Conservation (phyloP, 2,797 vertebrate genomes). For the Hyperoplus immaculatus region DNA sequence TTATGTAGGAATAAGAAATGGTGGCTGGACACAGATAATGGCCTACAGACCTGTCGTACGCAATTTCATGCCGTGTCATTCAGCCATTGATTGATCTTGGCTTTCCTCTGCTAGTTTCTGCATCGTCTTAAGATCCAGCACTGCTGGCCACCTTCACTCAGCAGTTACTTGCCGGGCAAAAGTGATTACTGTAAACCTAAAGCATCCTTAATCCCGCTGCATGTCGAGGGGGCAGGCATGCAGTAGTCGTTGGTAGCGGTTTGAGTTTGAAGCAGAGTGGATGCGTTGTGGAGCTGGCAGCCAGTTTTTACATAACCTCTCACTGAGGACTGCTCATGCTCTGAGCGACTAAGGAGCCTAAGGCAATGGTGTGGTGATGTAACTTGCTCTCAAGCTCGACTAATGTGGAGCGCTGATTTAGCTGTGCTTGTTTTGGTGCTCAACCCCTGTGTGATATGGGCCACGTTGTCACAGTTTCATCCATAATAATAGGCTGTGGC, state of each 20-base stretch:
- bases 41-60: constrained; percentile 64
- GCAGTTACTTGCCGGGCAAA: constrained; percentile 60
- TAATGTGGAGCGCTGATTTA: constrained; percentile 80
- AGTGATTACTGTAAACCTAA: constrained; percentile 75
- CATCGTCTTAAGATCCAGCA: constrained; percentile 63
- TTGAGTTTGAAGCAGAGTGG: constrained; percentile 70
- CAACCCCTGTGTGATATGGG: constrained; percentile 67
- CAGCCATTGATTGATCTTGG: constrained; percentile 71
- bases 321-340: constrained; percentile 79
- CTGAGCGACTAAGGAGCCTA: constrained; percentile 72
- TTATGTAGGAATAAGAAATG: constrained; percentile 52
- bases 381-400: constrained; percentile 81
- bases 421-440: constrained; percentile 74
- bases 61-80: constrained; percentile 78
- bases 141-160: constrained; percentile 62
- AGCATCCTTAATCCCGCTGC: constrained; percentile 75
- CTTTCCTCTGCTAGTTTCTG: constrained; percentile 48
- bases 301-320: constrained; percentile 83
- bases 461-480: constrained; percentile 67
- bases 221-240: constrained; percentile 66
- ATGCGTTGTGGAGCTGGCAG: constrained; percentile 76
- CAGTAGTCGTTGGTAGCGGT: constrained; percentile 65
- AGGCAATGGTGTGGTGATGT: constrained; percentile 80
- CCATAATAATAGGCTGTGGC: constrained; percentile 61
- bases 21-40: constrained; percentile 66